Evolutionary conservation across 2,113 vertebrate genomes (phyloP), one percentile per base, ranked within the genome.

Genomic region (Zeus faber): DNA sequence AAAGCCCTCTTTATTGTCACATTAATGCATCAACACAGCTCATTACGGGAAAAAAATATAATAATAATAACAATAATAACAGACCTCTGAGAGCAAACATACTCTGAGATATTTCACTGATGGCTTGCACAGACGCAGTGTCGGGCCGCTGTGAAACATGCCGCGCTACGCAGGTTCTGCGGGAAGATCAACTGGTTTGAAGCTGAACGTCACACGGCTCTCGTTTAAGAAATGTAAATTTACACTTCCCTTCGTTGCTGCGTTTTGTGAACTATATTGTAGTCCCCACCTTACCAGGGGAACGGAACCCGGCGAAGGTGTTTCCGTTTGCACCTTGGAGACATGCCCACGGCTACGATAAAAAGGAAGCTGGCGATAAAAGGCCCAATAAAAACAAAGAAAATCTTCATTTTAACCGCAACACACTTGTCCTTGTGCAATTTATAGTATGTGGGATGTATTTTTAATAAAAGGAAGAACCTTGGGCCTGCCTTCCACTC

Each of bases 1-100:
- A 54, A 24, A 77, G 44, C 41, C 29, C 31, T 62, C 44, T 72
- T 62, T 55, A 54, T 56, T 70, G 58, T 65, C 61, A 65, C 70
- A 51, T 63, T 56, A 58, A 66, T 64, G 46, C 29, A 66, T 66
- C 68, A 67, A 60, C 50, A 60, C 37, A 47, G 54, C 55, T 63
- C 62, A 52, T 53, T 49, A 43, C 45, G 24, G 14, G 9, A 13
- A 23, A 22, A 45, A 54, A 53, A 29, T 29, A 29, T 33, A 33
- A 7, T 11, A 35, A 35, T 8, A 35, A 35, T 13, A 3, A 14
- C 11, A 35, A 62, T 54, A 57, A 61, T 45, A 35, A 51, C 0
- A 54, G 70, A 54, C 11, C 27, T 53, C 5, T 4, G 10, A 17
- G 9, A 63, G 58, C n/a, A n/a, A n/a, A n/a, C n/a, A 52, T 46